Evolutionary conservation across 2,888 invertebrate species (phyloP), one percentile per base, ranked within the genome.

Genomic region (Eupithecia subfuscata): DNA sequence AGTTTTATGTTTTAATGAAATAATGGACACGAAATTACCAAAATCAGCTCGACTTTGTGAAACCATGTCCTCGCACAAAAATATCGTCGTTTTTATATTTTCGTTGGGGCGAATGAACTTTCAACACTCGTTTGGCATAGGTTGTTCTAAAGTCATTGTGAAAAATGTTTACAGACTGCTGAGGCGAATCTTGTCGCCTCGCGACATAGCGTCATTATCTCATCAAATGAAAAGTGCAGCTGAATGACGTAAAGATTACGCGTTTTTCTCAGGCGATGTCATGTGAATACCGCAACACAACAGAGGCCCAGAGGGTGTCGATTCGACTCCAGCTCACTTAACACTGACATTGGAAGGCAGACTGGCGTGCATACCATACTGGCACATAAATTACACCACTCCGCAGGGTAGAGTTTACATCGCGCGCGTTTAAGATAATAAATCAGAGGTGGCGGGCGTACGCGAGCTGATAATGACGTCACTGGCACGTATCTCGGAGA

Each of bases 401-500:
- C 84, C 83, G 81, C 86, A 82, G 87, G 88, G 89, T 88, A 85
- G 86, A 89, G 86, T 85, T 82, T 83, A 87, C 84, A 87, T 85
- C 84, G 86, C 87, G 87, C 88, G 87, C 86, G 88, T 87, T 87
- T 83, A 83, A 89, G 91, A 89, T 91, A 91, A 94, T 94, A 94
- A 94, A 94, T 94, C 92, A 92, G 89, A 86, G 86, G 86, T 86
- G 84, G 85, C 88, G 84, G 86, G 90, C 89, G 89, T 88, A 87
- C 87, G 88, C 90, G 87, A 86, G 87, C 89, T 87, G 91, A 91
- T 93, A 91, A 90, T 95, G 95, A 95, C 95, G 94, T 95, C 95
- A 95, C 91, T 85, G 90, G 90, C 91, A 93, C 93, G 92, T 92
- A 93, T 92, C 93, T 92, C 91, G 90, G 93, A 93, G 93, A 92